Percentiles rank a stretch among this genome's conserved stretches.
Evolutionary conservation across 2,888 invertebrate species (phyloP).

Genomic region (Cataglyphis altisquamis): DNA sequence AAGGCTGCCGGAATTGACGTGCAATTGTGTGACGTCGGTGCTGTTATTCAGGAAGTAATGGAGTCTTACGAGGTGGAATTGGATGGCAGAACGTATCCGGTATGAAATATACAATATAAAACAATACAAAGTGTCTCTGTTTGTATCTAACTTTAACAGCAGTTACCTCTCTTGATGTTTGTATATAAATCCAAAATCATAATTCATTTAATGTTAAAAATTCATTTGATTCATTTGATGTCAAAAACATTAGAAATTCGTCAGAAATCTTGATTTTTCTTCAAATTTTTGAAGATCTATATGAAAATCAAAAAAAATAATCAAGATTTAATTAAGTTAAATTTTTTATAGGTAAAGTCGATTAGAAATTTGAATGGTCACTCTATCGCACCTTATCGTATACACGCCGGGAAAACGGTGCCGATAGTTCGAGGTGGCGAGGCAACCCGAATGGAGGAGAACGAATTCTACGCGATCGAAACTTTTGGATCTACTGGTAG

Average conservation of each 20-base stretch:
- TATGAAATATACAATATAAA: conserved; percentile 55
- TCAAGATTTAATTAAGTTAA: not conserved
- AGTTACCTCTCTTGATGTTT: too few species aligned
- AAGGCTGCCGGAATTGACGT: conserved; percentile 98
- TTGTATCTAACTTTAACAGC: not conserved
- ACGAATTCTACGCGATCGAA: conserved; percentile 99
- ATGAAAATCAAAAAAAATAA: not conserved
- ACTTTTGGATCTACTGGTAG: conserved; percentile 99
- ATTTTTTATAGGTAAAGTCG: conserved; percentile 91
- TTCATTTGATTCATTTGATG: too few species aligned
- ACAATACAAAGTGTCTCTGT: not conserved
- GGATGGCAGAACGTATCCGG: conserved; percentile 97
- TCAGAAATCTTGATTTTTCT: not conserved
- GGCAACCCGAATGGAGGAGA: conserved; percentile 99
- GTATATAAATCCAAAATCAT: too few species aligned
- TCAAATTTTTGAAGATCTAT: not conserved
- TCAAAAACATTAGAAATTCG: too few species aligned
- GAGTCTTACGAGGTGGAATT: conserved; percentile 99
- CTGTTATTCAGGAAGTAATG: conserved; percentile 99
- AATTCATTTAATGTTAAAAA: too few species aligned
- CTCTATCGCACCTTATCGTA: conserved; percentile 99
- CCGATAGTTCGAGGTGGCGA: conserved; percentile 99
- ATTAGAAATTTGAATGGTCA: conserved; percentile 99
- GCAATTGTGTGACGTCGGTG: conserved; percentile 98
- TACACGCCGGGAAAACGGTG: conserved; percentile 99